phyloP scores from a whole-genome alignment of 1,140 invertebrate species.

The Plectus sambesii region DNA sequence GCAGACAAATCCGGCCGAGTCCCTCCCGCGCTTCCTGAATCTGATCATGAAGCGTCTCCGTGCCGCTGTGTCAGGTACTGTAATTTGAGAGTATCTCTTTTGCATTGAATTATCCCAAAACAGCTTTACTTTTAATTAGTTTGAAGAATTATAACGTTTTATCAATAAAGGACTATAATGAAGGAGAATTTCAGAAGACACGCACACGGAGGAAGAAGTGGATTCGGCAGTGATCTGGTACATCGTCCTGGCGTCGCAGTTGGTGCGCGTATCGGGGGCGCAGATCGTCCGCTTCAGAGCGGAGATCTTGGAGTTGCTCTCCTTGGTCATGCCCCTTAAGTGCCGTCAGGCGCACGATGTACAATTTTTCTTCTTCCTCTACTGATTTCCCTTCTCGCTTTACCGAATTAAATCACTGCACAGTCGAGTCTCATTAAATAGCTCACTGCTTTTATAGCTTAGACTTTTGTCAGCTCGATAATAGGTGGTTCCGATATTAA shows the following conservation, averaged over 20 bases:
- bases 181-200: constrained; percentile 54
- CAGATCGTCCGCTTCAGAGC: constrained; percentile 14
- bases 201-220: constrained; percentile 36
- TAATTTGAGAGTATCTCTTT: too few species aligned
- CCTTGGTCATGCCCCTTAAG: neutral
- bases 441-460: too few species aligned
- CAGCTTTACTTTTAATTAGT: too few species aligned
- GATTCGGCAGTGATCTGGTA: constrained; percentile 36
- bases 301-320: constrained; percentile 18
- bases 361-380: constrained; percentile 19
- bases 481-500: too few species aligned
- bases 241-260: constrained; percentile 59
- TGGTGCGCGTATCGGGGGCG: constrained; percentile 17
- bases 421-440: too few species aligned
- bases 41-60: constrained; percentile 55
- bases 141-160: too few species aligned
- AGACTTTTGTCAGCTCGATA: too few species aligned
- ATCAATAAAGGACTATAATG: constrained; percentile 55
- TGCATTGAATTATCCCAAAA: too few species aligned
- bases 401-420: too few species aligned
- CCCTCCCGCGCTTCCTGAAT: constrained; percentile 61
- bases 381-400: too few species aligned
- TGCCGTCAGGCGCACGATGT: constrained; percentile 16
- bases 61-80: constrained; percentile 53
- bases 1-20: constrained; percentile 55